A percentile compares a stretch with the other conserved stretches of the same genome.
phyloP scores from a whole-genome alignment of 37 sponge, comb jelly and placozoan genomes.

The Haliclona indistincta region DNA sequence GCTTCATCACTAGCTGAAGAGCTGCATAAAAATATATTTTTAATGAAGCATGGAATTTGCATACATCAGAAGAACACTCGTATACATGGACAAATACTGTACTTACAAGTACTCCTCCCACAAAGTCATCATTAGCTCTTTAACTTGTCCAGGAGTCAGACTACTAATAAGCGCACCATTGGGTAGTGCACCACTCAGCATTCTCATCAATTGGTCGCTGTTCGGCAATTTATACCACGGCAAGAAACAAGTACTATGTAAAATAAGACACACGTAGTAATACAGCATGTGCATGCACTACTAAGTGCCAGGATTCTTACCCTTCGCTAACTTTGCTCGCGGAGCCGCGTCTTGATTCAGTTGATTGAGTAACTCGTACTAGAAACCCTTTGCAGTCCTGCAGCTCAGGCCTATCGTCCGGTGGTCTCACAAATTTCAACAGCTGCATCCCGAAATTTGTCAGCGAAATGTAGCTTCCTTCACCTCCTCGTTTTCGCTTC shows the following conservation, averaged over 20 bases:
- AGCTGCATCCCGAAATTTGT: conserved; percentile 33
- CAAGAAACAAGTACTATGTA: no score
- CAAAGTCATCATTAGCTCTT: neutral
- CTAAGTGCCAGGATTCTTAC: no score
- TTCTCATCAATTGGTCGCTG: neutral
- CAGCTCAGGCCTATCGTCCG: conserved; percentile 11
- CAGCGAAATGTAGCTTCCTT: conserved; percentile 13
- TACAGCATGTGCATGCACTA: no score
- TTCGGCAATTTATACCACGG: no score
- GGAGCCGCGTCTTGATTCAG: no score
- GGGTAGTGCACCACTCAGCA: neutral
- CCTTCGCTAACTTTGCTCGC: no score
- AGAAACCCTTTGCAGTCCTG: conserved; percentile 30
- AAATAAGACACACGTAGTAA: no score
- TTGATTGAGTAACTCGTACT: conserved; percentile 33
- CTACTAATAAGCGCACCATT: neutral
- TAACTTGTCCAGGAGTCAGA: neutral
- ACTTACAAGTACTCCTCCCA: neutral
- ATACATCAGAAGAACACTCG: no score
- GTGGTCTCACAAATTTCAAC: conserved; percentile 27
- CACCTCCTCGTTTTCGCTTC: no score
- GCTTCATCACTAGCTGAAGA: neutral
- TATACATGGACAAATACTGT: no score
- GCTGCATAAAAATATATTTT: no score
- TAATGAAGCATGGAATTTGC: no score